Percentiles rank a stretch among this genome's conserved stretches.
These are phyloP conservation scores for Todiramphus saurophagus DNA, from an alignment of 2,113 vertebrate species.

Conservation along the genomic window DNA sequence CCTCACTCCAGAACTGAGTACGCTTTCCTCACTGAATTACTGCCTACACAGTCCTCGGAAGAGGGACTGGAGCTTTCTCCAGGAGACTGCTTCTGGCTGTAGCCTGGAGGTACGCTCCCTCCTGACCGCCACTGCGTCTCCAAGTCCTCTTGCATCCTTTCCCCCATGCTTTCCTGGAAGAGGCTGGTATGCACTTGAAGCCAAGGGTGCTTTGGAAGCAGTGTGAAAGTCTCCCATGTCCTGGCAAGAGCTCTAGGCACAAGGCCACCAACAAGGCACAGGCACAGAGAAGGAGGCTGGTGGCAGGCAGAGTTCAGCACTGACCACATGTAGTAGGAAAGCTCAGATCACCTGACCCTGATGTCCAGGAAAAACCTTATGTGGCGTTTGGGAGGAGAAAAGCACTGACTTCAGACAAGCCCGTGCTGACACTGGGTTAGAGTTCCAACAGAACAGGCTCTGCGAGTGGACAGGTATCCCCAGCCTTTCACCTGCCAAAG, in stretches of 20 bases:
- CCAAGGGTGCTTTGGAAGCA: not conserved
- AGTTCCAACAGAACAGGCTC: not conserved
- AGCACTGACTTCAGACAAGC: not conserved
- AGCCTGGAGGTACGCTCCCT: not conserved
- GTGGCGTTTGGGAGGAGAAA: not conserved
- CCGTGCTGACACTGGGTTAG: not conserved
- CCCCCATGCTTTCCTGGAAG: not conserved
- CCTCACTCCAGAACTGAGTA: not conserved
- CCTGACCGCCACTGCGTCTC: not conserved
- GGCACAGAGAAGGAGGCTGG: not conserved
- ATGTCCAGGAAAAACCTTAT: not conserved
- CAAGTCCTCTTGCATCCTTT: not conserved
- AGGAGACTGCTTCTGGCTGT: not conserved
- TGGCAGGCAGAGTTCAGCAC: not conserved
- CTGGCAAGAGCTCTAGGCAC: not conserved
- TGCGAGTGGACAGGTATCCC: not conserved
- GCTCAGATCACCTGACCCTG: not conserved
- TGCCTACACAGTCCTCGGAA: not conserved
- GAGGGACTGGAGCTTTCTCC: not conserved
- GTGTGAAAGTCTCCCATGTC: not conserved
- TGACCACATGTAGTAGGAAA: accelerated
- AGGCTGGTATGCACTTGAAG: not conserved
- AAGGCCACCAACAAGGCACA: not conserved
- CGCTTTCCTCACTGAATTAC: not conserved
- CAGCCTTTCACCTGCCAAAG: not conserved